These are phyloP conservation scores for Lasioglossum baleicum DNA, from an alignment of 1,140 invertebrate species.

Conservation along the genomic window DNA sequence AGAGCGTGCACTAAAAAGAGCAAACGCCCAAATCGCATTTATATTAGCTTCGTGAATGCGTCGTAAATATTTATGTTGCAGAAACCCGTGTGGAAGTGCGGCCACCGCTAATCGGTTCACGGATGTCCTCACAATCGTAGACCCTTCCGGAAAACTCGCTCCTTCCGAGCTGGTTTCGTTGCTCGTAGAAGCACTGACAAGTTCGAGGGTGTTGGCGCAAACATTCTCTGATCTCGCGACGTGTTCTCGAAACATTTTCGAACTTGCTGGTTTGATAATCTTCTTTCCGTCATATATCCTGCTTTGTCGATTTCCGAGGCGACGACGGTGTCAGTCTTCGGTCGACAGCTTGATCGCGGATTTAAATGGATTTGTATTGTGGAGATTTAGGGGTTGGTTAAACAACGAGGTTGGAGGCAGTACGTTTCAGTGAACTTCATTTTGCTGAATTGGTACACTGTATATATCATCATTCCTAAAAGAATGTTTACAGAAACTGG, in stretches of 20 bases:
- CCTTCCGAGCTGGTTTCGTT: background rate
- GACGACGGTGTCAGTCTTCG: background rate
- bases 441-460: too few relatives aligned
- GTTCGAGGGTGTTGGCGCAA: background rate
- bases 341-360: background rate
- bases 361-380: too few relatives aligned
- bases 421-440: too few relatives aligned
- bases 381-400: too few relatives aligned
- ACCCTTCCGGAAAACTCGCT: slow-evolving; percentile 42
- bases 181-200: background rate
- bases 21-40: slow-evolving; percentile 80
- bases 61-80: slow-evolving; percentile 80
- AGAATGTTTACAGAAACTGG: too few relatives aligned
- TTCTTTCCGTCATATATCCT: background rate
- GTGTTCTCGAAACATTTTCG: background rate
- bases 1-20: slow-evolving; percentile 78
- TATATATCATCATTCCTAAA: too few relatives aligned
- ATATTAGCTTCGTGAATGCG: slow-evolving; percentile 80
- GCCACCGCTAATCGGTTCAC: slow-evolving; percentile 75
- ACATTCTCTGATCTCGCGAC: background rate
- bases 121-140: slow-evolving; percentile 73
- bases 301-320: background rate
- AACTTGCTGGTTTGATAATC: background rate
- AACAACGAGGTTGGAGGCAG: too few relatives aligned
- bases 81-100: slow-evolving; percentile 67